Evolutionary conservation across 2,797 vertebrate genomes (phyloP).

Genomic region (Epinephelus malabaricus): DNA sequence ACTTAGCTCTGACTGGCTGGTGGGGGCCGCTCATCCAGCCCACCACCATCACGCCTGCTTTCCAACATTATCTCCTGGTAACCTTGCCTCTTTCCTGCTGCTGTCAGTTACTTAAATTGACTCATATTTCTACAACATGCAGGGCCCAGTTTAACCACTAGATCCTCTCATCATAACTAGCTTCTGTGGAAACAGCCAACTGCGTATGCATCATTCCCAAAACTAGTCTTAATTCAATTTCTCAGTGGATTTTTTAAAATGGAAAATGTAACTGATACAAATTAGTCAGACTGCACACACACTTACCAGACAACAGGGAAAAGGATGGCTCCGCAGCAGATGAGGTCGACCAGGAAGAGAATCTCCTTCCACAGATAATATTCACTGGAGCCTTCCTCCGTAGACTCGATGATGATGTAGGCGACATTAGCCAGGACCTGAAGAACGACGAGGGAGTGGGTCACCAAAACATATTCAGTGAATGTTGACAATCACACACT

Average conservation of each 20-base stretch:
- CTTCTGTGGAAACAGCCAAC: background rate
- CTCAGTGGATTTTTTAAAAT: background rate
- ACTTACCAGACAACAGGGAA: slow-evolving; percentile 91
- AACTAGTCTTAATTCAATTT: background rate
- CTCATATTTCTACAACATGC: background rate
- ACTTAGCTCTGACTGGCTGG: background rate
- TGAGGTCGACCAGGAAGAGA: slow-evolving; percentile 90
- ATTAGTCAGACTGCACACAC: slow-evolving; percentile 3
- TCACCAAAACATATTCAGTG: background rate
- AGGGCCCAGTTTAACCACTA: background rate
- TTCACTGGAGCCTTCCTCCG: slow-evolving; percentile 89
- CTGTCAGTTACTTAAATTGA: background rate
- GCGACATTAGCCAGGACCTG: slow-evolving; percentile 89
- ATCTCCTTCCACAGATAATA: slow-evolving; percentile 91
- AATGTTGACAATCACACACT: background rate
- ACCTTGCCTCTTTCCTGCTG: background rate
- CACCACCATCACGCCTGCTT: background rate
- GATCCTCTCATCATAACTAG: background rate
- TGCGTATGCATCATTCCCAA: background rate
- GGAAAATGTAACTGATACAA: slow-evolving; percentile 2
- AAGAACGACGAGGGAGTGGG: rapidly evolving
- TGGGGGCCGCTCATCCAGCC: background rate
- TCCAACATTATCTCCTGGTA: background rate
- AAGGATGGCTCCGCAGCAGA: slow-evolving; percentile 91
- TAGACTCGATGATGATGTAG: slow-evolving; percentile 90